Evolutionary conservation across 2,797 vertebrate species (phyloP), one percentile per base, ranked within the genome.

Genomic region (Nyctibius grandis): DNA sequence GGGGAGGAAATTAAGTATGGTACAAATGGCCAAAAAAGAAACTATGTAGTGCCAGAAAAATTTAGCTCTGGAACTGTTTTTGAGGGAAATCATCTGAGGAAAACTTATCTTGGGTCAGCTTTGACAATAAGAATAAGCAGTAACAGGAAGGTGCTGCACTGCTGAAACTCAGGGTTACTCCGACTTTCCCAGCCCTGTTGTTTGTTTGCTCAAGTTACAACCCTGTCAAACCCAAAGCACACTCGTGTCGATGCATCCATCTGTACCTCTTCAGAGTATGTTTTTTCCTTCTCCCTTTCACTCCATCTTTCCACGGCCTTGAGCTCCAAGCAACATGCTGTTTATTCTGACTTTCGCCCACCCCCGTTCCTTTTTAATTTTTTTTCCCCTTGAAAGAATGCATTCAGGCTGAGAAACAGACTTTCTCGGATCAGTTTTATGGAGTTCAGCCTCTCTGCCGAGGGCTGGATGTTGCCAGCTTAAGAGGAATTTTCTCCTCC

Each of bases 101-200:
- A 89, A 75, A 74, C 22, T 65, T 56, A 19, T 56, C 36, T 60
- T 53, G 48, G 34, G n/a, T 76, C 48, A 61, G 47, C 17, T 88
- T 36, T 81, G 60, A 84, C 77, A 93, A 14, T 44, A 91, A 88
- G 59, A 93, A 47, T 54, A 61, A 87, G 56, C 68, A 89, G 69
- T 75, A 60, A 33, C 47, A 73, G 50, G 61, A 93, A 84, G n/a
- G 60, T 53, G 51, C 65, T 69, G 60, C 0, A 0, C 34, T 68
- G 31, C 34, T 38, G 50, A 42, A 53, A 16, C 26, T 53, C 34
- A 8, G 21, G 4, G 1, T 44, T 65, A 44, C 33, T 57, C 59
- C 4, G 3, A 50, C 34, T 80, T 87, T 44, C 80, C 72, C 67
- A 85, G 73, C 26, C 69, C 84, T 73, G 22, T 15, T 51, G 11